phyloP scores from a whole-genome alignment of 2,888 invertebrate genomes.

The Standfussiana lucernea region DNA sequence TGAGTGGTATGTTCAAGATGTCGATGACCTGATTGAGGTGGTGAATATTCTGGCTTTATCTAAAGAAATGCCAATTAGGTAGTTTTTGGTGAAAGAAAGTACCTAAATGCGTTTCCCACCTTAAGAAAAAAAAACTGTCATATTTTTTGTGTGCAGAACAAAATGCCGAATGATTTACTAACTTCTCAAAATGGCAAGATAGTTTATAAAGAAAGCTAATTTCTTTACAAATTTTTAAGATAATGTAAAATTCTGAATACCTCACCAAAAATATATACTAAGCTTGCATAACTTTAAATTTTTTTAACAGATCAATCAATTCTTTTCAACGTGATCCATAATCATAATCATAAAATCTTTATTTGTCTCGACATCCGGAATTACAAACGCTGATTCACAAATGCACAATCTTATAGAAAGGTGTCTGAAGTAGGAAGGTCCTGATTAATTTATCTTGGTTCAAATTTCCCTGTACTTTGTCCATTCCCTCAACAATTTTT shows the following conservation, averaged over 20 bases:
- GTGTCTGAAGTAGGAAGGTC: too few species aligned
- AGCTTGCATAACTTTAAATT: too few species aligned
- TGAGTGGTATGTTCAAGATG: constrained; percentile 7
- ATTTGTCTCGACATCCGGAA: too few species aligned
- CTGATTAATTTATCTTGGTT: background rate
- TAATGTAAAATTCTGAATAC: background rate
- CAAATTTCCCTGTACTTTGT: background rate
- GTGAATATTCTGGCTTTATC: background rate
- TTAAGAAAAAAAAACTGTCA: background rate
- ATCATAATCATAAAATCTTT: too few species aligned
- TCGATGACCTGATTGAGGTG: constrained; percentile 23
- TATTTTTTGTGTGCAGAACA: background rate
- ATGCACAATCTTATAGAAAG: too few species aligned
- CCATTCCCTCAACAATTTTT: background rate
- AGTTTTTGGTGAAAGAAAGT: background rate
- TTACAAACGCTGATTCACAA: too few species aligned
- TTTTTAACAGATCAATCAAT: background rate
- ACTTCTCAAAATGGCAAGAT: background rate
- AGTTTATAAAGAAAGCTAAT: background rate
- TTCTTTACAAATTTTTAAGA: background rate
- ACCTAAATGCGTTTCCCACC: background rate
- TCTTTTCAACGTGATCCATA: background rate
- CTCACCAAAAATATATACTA: too few species aligned
- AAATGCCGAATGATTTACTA: background rate
- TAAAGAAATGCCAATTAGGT: background rate